These are phyloP conservation scores for Thymelicus lineola DNA, from an alignment of 2,888 invertebrate species.

Conservation along the genomic window DNA sequence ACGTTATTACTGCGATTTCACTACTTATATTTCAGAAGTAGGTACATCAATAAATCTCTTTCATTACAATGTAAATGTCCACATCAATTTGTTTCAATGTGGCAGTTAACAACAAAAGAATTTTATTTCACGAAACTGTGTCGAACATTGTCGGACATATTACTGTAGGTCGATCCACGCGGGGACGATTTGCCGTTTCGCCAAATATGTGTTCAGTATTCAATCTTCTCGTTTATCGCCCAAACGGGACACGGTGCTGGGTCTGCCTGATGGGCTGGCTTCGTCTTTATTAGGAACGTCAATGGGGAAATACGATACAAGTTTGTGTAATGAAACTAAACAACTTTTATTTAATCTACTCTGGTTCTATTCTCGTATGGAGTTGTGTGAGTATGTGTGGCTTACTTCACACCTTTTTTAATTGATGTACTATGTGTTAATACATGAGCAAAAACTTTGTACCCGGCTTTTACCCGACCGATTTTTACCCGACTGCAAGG, in stretches of 20 bases:
- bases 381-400: too few relatives aligned
- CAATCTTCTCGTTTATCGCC: conserved; percentile 49
- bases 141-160: conserved; percentile 37
- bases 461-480: too few relatives aligned
- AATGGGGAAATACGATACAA: conserved; percentile 32
- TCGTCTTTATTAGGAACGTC: conserved; percentile 38
- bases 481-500: too few relatives aligned
- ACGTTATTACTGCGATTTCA: background rate
- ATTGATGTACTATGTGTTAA: too few relatives aligned
- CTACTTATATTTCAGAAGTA: background rate
- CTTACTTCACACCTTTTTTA: too few relatives aligned
- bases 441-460: too few relatives aligned
- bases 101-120: conserved; percentile 4
- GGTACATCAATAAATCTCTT: background rate
- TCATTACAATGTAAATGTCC: background rate
- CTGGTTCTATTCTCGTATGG: background rate
- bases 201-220: conserved; percentile 52
- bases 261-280: conserved; percentile 31
- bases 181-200: conserved; percentile 47
- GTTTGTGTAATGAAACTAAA: conserved; percentile 22
- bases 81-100: conserved; percentile 2
- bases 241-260: conserved; percentile 43
- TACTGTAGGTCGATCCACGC: conserved; percentile 45
- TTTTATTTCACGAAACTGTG: conserved; percentile 7
- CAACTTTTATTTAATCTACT: background rate